Evolutionary conservation across 2,888 invertebrate genomes (phyloP), one percentile per base, ranked within the genome.

Genomic region (Drosophila algonquin): DNA sequence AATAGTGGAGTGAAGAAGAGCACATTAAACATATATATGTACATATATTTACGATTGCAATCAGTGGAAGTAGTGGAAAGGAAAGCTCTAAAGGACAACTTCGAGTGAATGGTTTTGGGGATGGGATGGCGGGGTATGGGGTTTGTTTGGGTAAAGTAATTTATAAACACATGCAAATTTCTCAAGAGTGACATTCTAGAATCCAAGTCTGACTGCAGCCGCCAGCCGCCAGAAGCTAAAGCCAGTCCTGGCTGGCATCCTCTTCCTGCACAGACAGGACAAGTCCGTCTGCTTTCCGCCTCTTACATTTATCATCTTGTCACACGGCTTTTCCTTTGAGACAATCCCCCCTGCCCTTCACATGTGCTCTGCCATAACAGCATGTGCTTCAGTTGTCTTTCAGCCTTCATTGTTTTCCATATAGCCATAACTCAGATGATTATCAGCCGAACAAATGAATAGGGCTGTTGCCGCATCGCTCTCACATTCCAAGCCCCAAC

Each of bases 371-470:
- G 16, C 46, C n/a, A 32, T 48, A 47, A 46, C 54, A n/a, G 24
- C 32, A 52, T 30, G 52, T 35, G 47, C 58, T 35, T 48, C 32
- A 58, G 73, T 61, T 63, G 74, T 72, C 60, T 68, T 64, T 67
- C 75, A 79, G 81, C 58, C 68, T 64, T 67, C 75, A 81, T 84
- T 84, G 85, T 84, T 79, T 77, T 74, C 79, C 75, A 80, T 81
- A 84, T 84, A 79, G 77, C 84, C 40, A 80, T 87, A 81, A 86
- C 80, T 78, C 78, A 81, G 80, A 81, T 86, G 81, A 83, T 85
- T 83, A 85, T 85, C 81, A 84, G 71, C 72, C 78, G 81, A 86
- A 83, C 87, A 85, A 86, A 85, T 83, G 84, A 85, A 85, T 85
- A 83, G 7, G 87, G 81, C 84, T 77, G 77, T 83, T 75, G 77